These are phyloP conservation scores for Drosophila parvula DNA, from an alignment of 1,140 invertebrate genomes.

Conservation along the genomic window DNA sequence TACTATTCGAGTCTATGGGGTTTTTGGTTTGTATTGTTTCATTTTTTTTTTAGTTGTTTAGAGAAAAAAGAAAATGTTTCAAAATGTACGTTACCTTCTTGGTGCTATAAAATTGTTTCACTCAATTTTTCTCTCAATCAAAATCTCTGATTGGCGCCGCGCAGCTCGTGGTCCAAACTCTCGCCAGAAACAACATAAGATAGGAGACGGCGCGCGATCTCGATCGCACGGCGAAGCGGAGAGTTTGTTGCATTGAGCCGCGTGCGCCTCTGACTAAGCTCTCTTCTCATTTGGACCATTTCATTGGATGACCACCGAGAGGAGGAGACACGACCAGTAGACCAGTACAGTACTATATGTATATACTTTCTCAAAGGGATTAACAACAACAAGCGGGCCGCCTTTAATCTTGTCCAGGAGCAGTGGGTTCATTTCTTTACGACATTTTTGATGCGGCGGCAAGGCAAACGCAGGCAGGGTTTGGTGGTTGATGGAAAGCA, in stretches of 20 bases:
- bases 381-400: slow-evolving; percentile 68
- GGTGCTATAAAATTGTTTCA: slow-evolving; percentile 80
- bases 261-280: slow-evolving; percentile 70
- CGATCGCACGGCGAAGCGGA: slow-evolving; percentile 73
- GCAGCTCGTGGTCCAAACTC: slow-evolving; percentile 80
- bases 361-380: slow-evolving; percentile 19
- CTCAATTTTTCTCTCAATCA: slow-evolving; percentile 80
- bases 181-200: slow-evolving; percentile 51
- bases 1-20: slow-evolving; percentile 46
- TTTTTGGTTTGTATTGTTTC: slow-evolving; percentile 6
- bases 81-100: slow-evolving; percentile 83
- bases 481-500: slow-evolving; percentile 50
- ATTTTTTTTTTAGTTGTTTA: slow-evolving; percentile 42
- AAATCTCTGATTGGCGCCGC: slow-evolving; percentile 77
- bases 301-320: slow-evolving; percentile 39
- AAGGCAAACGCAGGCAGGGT: slow-evolving; percentile 56
- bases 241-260: slow-evolving; percentile 80
- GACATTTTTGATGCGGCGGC: slow-evolving; percentile 58
- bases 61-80: slow-evolving; percentile 81
- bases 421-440: slow-evolving; percentile 51
- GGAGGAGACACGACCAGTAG: slow-evolving; percentile 44
- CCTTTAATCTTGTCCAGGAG: slow-evolving; percentile 54
- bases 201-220: slow-evolving; percentile 21
- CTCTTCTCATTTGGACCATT: slow-evolving; percentile 43
- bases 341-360: slow-evolving; percentile 8